phyloP scores from a whole-genome alignment of 2,113 vertebrate genomes.

The Felis chaus region DNA sequence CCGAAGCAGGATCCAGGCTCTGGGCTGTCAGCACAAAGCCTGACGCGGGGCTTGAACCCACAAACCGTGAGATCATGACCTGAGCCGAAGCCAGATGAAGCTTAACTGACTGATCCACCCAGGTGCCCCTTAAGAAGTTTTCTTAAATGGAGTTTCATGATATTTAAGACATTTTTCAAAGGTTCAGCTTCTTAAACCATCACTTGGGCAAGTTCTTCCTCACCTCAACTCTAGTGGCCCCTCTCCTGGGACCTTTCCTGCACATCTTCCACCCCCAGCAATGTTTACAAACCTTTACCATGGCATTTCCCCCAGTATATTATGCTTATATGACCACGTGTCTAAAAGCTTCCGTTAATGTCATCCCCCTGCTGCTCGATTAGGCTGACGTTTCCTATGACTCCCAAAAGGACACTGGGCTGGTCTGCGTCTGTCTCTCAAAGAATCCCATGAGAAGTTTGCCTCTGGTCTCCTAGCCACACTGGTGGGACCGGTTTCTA shows the following conservation, averaged over 20 bases:
- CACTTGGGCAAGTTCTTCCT: background rate
- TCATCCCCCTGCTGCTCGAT: background rate
- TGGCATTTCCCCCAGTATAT: background rate
- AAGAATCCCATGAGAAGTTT: background rate
- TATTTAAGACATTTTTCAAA: slow-evolving; percentile 8
- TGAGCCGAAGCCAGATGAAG: too few relatives aligned
- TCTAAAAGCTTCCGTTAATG: background rate
- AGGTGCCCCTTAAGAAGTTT: background rate
- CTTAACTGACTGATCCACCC: too few relatives aligned
- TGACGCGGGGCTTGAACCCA: too few relatives aligned
- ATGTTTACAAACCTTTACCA: accelerated
- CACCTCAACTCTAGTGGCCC: background rate
- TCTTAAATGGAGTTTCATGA: background rate
- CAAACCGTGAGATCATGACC: too few relatives aligned
- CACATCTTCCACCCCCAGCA: background rate
- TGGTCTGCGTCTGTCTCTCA: slow-evolving; percentile 36
- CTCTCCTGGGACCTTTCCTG: background rate
- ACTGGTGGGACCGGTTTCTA: slow-evolving; percentile 71
- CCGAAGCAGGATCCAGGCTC: too few relatives aligned
- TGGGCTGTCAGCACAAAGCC: too few relatives aligned
- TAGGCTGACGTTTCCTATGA: background rate
- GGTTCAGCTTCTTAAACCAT: background rate
- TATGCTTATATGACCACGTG: background rate
- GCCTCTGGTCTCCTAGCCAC: background rate
- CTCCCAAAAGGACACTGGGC: slow-evolving; percentile 32